phyloP scores from a whole-genome alignment of 1,140 invertebrate genomes.

The Cyclargus thomasi region DNA sequence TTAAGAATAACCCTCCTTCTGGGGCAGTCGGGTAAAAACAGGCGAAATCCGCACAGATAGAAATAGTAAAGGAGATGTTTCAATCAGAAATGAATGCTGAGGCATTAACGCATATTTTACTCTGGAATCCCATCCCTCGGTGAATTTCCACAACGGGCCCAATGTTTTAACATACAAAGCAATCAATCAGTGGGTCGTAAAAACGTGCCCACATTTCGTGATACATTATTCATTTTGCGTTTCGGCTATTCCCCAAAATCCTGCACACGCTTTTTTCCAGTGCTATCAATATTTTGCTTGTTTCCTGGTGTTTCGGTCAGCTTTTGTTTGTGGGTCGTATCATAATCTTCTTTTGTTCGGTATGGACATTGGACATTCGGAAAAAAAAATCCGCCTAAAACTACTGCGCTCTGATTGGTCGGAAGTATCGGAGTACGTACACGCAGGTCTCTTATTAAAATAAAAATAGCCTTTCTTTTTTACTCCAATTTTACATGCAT shows the following conservation, averaged over 20 bases:
- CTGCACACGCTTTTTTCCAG: not conserved
- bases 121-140: not conserved
- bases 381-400: too few relatives aligned
- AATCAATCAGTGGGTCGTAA: constrained; percentile 1
- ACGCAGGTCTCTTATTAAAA: too few relatives aligned
- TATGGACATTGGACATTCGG: not conserved
- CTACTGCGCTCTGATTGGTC: too few relatives aligned
- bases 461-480: too few relatives aligned
- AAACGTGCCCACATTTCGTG: not conserved
- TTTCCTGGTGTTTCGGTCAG: not conserved
- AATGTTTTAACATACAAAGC: constrained; percentile 3
- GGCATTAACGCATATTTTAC: too few relatives aligned
- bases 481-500: too few relatives aligned
- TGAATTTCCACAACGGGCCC: not conserved
- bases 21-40: too few relatives aligned
- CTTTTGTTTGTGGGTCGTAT: not conserved
- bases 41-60: too few relatives aligned
- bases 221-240: constrained; percentile 1
- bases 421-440: too few relatives aligned
- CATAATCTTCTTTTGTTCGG: not conserved
- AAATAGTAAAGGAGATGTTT: not conserved
- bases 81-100: not conserved
- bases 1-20: too few relatives aligned
- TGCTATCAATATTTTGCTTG: not conserved
- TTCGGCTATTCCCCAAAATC: not conserved